Evolutionary conservation across 2,113 vertebrate genomes (phyloP).

Genomic region (Microcebus jonahi): DNA sequence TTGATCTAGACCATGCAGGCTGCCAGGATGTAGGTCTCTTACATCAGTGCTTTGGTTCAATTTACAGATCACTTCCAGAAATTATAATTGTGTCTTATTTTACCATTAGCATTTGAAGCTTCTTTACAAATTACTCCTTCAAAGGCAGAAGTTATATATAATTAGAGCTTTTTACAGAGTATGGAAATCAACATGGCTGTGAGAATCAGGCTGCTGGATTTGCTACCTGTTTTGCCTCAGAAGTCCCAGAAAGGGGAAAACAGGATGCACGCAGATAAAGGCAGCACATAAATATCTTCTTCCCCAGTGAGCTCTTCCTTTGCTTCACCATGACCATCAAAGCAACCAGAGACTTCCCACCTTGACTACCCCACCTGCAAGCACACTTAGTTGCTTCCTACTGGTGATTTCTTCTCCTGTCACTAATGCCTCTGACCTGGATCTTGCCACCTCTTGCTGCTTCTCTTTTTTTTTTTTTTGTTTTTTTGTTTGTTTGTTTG

Average conservation of each 20-base stretch:
- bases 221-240: neutral
- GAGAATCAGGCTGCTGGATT: neutral
- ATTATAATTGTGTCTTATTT: neutral
- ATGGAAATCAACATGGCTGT: neutral
- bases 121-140: slow-evolving; percentile 7
- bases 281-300: neutral
- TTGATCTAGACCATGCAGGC: neutral
- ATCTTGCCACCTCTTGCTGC: neutral
- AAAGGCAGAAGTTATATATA: neutral
- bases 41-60: neutral
- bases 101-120: neutral
- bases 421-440: neutral
- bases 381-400: neutral
- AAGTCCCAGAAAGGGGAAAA: neutral
- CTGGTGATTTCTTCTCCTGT: neutral
- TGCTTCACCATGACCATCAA: neutral
- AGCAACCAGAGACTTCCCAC: neutral
- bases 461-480: too few species aligned
- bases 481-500: too few species aligned
- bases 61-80: neutral
- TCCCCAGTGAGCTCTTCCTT: neutral
- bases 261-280: neutral
- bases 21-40: neutral
- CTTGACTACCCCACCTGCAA: neutral
- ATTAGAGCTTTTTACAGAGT: neutral